These are phyloP conservation scores for Balaeniceps rex DNA, from an alignment of 2,113 vertebrate genomes.

Conservation along the genomic window DNA sequence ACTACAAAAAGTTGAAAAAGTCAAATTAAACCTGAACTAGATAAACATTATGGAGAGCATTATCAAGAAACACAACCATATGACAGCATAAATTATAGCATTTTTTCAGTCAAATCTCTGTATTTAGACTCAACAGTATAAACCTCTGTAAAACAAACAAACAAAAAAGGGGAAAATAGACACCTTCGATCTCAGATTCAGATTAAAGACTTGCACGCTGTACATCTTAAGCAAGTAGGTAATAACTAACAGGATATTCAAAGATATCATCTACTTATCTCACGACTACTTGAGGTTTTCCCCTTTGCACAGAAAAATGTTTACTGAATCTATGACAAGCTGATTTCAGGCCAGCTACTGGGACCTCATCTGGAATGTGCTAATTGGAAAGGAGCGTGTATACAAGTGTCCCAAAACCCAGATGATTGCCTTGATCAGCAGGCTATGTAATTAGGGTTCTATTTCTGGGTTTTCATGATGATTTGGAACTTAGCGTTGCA, in stretches of 20 bases:
- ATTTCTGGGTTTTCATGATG: background rate
- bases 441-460: slow-evolving; percentile 23
- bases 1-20: background rate
- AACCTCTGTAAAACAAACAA: background rate
- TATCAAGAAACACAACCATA: background rate
- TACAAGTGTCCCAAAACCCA: slow-evolving; percentile 33
- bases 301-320: slow-evolving; percentile 4
- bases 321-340: background rate
- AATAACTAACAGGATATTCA: background rate
- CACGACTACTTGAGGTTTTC: background rate
- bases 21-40: background rate
- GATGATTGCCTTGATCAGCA: slow-evolving; percentile 48
- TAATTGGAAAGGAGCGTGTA: slow-evolving; percentile 47
- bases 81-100: background rate
- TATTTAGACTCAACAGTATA: background rate
- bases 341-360: slow-evolving; percentile 12
- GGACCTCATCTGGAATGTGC: slow-evolving; percentile 48
- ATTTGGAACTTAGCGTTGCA: background rate
- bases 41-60: background rate
- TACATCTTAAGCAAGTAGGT: background rate
- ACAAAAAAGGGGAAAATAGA: background rate
- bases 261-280: background rate
- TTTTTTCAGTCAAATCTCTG: background rate
- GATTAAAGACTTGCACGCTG: background rate
- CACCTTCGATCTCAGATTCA: background rate